Base-by-base conservation (phyloP, 2,113 vertebrate species). In the Chionomys nivalis region DNA sequence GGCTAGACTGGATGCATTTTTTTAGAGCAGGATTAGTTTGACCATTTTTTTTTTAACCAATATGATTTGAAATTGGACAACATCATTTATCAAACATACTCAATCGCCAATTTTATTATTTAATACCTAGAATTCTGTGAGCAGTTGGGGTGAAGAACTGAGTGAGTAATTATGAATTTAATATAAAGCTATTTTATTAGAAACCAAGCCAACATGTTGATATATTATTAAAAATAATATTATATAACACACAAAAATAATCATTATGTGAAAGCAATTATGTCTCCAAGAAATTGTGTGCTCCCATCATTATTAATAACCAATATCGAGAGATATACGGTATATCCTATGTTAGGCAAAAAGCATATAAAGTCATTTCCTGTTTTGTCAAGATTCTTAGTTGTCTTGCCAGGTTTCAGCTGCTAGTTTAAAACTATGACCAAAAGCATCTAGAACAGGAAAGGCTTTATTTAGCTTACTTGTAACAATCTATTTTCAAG, bases 101-200 rank as follows among this genome's bases (percentile, higher is more conserved):
- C 21, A 13, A 0, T 61, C 72, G 85, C 26, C n/a, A 65, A 4
- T 70, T 73, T 12, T 61, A 16, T 77, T 58, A 39, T 26, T 63
- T 83, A 28, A 17, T 83, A 63, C 24, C 12, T 82, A 11, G 77
- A 87, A 81, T 75, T 26, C 28, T 68, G 14, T 9, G 47, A 94
- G 31, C 4, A 36, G 49, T 89, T 88, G 76, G 19, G 63, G 0
- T 87, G 49, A 81, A 3, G 75, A 73, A 77, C 47, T 72, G 19
- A 95, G 65, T 58, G 68, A 73, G n/a, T 16, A 91, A 33, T 72
- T 88, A 58, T 85, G 75, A 94, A 92, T 86, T 72, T 79, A 86
- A 76, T 73, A 49, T 11, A 16, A 49, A 52, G 5, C 19, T 31
- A 70, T 73, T 76, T 92, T 42, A 86, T 77, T n/a, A 87, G 87